phyloP scores from a whole-genome alignment of 2,888 invertebrate species.

The Rhamphomyia laevipes region DNA sequence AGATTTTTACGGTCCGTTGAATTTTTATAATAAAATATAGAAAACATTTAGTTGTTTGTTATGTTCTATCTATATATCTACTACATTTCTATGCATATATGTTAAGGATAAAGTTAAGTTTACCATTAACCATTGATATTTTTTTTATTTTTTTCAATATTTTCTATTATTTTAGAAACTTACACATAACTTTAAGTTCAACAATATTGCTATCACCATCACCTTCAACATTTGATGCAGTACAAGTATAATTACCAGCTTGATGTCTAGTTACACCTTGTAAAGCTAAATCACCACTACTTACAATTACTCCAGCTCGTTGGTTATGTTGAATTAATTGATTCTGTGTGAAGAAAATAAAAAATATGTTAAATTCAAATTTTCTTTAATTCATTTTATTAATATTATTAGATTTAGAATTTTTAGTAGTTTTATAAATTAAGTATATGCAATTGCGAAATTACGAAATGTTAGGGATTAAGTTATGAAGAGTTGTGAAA shows the following conservation, averaged over 20 bases:
- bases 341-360: conserved; percentile 45
- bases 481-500: too few relatives aligned
- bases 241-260: conserved; percentile 79
- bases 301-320: conserved; percentile 76
- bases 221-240: conserved; percentile 84
- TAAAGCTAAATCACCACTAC: conserved; percentile 67
- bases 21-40: not conserved
- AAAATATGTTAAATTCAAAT: conserved; percentile 5
- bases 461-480: too few relatives aligned
- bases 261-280: conserved; percentile 69
- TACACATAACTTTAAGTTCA: conserved; percentile 80
- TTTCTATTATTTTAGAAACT: conserved; percentile 39
- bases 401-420: too few relatives aligned
- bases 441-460: too few relatives aligned
- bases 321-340: conserved; percentile 76
- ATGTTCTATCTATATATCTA: too few relatives aligned
- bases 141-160: not conserved
- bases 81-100: too few relatives aligned
- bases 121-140: not conserved
- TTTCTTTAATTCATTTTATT: too few relatives aligned
- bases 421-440: too few relatives aligned
- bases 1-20: not conserved
- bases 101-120: not conserved
- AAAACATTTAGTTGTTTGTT: too few relatives aligned
- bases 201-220: conserved; percentile 75